A percentile compares a stretch with the other conserved stretches of the same genome.
phyloP scores from a whole-genome alignment of 1,140 invertebrate species.

The Trichomalopsis sarcophagae region DNA sequence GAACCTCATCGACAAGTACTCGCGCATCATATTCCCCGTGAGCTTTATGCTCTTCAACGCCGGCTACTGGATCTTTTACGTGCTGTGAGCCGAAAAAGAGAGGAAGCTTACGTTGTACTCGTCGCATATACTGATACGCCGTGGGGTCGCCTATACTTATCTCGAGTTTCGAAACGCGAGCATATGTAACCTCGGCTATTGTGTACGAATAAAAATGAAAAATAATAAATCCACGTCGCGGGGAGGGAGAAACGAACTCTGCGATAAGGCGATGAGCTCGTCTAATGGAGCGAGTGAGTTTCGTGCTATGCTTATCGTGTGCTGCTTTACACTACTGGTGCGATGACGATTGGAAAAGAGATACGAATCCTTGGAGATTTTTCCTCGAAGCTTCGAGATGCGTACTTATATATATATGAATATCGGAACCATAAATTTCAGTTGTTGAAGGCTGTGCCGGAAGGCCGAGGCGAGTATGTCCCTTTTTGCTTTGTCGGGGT shows the following conservation, averaged over 20 bases:
- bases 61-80: slow-evolving; percentile 96
- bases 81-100: slow-evolving; percentile 73
- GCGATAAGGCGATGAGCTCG: not conserved
- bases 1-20: slow-evolving; percentile 98
- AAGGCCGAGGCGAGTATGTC: not conserved
- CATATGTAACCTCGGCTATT: not conserved
- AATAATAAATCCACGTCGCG: not conserved
- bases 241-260: not conserved
- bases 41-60: slow-evolving; percentile 96
- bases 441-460: not conserved
- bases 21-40: slow-evolving; percentile 94
- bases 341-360: not conserved
- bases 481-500: too few species aligned
- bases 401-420: not conserved
- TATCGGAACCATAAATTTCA: not conserved
- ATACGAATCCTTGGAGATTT: not conserved
- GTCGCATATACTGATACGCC: slow-evolving; percentile 47
- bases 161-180: not conserved
- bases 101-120: slow-evolving; percentile 17
- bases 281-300: not conserved
- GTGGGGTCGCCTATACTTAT: not conserved
- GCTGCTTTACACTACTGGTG: not conserved
- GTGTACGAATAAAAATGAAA: not conserved
- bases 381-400: not conserved
- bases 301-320: not conserved